Conservation (phyloP, 2,888 invertebrate species). For the Hyposoter dolosus region DNA sequence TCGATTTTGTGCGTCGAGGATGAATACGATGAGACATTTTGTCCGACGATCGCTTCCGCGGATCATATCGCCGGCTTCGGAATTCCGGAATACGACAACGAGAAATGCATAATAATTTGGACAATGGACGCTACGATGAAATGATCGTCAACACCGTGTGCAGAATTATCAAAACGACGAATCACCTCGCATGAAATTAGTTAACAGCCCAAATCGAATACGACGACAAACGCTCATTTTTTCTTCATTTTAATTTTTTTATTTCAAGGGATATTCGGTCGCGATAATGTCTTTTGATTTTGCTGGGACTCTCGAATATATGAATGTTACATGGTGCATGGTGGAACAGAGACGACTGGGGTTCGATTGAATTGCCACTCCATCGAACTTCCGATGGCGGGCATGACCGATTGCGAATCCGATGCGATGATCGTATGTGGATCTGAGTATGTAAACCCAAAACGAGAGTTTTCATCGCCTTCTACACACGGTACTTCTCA, state of each 20-base stretch:
- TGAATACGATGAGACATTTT: conserved; percentile 57
- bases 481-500: conserved; percentile 41
- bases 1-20: conserved; percentile 7
- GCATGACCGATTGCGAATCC: conserved; percentile 38
- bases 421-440: conserved; percentile 71
- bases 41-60: conserved; percentile 59
- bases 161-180: conserved; percentile 22
- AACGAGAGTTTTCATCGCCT: conserved; percentile 46
- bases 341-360: conserved; percentile 11
- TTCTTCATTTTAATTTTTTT: conserved; percentile 13
- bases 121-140: conserved; percentile 46
- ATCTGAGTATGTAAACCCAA: conserved; percentile 41
- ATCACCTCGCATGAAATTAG: conserved; percentile 53
- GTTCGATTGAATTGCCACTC: conserved; percentile 43
- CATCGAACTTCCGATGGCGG: conserved; percentile 62
- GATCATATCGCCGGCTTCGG: conserved; percentile 63
- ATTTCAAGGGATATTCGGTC: not conserved
- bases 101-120: conserved; percentile 63
- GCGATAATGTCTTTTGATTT: conserved; percentile 39
- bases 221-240: conserved; percentile 10
- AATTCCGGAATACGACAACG: conserved; percentile 65
- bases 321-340: conserved; percentile 7
- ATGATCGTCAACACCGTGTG: conserved; percentile 35
- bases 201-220: conserved; percentile 50
- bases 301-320: conserved; percentile 40